Evolutionary conservation across 2,888 invertebrate genomes (phyloP), one percentile per base, ranked within the genome.

Genomic region (Pecten maximus): DNA sequence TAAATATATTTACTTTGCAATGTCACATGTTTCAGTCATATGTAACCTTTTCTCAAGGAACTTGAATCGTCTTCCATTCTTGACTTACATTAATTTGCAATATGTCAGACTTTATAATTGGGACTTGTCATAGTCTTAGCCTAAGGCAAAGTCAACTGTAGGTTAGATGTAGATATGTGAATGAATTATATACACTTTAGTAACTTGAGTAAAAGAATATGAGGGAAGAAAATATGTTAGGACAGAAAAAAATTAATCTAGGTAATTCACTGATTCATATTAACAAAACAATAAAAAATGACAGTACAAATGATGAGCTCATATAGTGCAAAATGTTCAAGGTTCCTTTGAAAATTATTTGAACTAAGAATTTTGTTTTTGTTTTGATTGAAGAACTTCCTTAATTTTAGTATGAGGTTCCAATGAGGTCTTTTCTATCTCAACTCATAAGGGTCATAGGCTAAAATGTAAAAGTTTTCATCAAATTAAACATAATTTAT

Each of bases 91-190:
- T n/a, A n/a, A n/a, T n/a, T n/a, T n/a, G 23, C 28, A 35, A 3
- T 28, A 35, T 23, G 10, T 74, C 74, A 74, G 74, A 74, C 35
- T 74, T 74, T 74, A 23, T 10, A 74, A 74, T 35, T 35, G 8
- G n/a, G 74, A 74, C 74, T 74, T 74, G 74, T 74, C 74, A 60
- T 60, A 23, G 23, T n/a, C 12, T 74, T 10, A 74, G 74, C 74
- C 35, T 28, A 15, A 8, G 74, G 74, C 74, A 28, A 74, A 74
- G 74, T 74, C 74, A 74, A 35, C 74, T 74, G 74, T 74, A 74
- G 74, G 74, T 28, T 74, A 35, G 12, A 35, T 74, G 44, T 44
- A 44, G 44, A 10, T 12, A 44, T 44, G 44, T 44, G 12, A 10
- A 44, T 44, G 44, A 6, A 10, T 44, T 10, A 44, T n/a, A n/a